Evolutionary conservation across 1,140 invertebrate species (phyloP).

Genomic region (Drosophila obscura): DNA sequence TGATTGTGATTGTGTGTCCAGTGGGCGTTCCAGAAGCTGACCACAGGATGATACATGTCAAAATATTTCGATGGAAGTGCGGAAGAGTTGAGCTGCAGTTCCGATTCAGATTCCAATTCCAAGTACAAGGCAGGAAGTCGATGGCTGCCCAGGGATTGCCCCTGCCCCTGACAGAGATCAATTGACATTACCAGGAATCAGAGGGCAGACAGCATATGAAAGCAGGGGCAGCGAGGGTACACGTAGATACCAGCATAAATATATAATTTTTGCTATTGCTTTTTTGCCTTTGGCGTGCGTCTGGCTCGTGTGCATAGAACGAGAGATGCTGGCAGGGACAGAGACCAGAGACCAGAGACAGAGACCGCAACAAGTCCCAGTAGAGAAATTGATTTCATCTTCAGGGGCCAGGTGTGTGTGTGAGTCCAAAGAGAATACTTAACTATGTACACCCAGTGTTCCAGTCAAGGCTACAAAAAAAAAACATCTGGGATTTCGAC

Average conservation of each 20-base stretch:
- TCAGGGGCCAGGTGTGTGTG: constrained; percentile 45
- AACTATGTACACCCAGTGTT: not conserved
- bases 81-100: constrained; percentile 62
- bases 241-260: constrained; percentile 55
- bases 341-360: not conserved
- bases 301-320: constrained; percentile 50
- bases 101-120: constrained; percentile 21
- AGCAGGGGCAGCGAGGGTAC: constrained; percentile 1
- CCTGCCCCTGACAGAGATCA: not conserved
- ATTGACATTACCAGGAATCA: constrained; percentile 52
- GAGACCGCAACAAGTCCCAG: constrained; percentile 56
- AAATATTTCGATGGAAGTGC: constrained; percentile 64
- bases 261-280: constrained; percentile 1
- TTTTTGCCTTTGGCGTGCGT: constrained; percentile 31
- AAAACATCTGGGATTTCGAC: constrained; percentile 9
- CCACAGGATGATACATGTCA: constrained; percentile 50
- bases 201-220: not conserved
- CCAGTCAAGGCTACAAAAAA: not conserved
- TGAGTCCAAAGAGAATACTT: not conserved
- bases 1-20: constrained; percentile 21
- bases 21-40: constrained; percentile 33
- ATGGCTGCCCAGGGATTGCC: not conserved
- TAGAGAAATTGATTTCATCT: constrained; percentile 34
- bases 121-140: constrained; percentile 41
- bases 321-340: constrained; percentile 51